phyloP scores from a whole-genome alignment of 2,888 invertebrate genomes.

The Tryphoninae sp. region DNA sequence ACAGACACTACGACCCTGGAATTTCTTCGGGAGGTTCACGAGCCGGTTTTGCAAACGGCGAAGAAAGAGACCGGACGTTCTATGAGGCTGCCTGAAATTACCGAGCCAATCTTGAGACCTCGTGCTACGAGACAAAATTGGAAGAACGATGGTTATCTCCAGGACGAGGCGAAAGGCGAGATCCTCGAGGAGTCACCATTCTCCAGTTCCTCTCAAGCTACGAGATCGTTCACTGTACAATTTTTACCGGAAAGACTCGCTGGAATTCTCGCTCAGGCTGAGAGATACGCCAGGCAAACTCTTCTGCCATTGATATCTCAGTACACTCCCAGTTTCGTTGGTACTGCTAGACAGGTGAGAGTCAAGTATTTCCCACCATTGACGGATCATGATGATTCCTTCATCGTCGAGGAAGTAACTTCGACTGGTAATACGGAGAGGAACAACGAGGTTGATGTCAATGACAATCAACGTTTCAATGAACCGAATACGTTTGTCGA shows the following conservation, averaged over 20 bases:
- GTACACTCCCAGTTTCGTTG: conserved; percentile 88
- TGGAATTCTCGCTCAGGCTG: conserved; percentile 90
- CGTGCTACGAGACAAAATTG: conserved; percentile 79
- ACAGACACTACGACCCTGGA: conserved; percentile 22
- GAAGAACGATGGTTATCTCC: conserved; percentile 70
- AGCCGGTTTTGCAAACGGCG: conserved; percentile 85
- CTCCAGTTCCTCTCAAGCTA: conserved; percentile 61
- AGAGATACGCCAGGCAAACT: conserved; percentile 90
- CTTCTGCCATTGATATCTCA: conserved; percentile 89
- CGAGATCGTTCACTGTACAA: conserved; percentile 85
- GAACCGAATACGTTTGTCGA: conserved; percentile 3
- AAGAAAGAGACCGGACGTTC: conserved; percentile 79
- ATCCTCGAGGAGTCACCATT: conserved; percentile 75
- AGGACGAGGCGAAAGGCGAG: conserved; percentile 69
- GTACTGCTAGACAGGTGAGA: conserved; percentile 79
- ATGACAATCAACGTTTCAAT: not conserved
- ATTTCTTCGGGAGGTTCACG: conserved; percentile 85
- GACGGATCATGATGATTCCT: conserved; percentile 71
- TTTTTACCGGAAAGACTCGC: conserved; percentile 90
- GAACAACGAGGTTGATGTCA: conserved; percentile 50
- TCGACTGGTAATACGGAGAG: conserved; percentile 35
- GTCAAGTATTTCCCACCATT: conserved; percentile 86
- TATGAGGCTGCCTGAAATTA: conserved; percentile 83
- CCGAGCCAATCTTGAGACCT: conserved; percentile 85
- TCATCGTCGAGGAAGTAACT: not conserved